Evolutionary conservation across 2,797 vertebrate species (phyloP), one percentile per base, ranked within the genome.

Genomic region (Pseudochaenichthys georgianus): DNA sequence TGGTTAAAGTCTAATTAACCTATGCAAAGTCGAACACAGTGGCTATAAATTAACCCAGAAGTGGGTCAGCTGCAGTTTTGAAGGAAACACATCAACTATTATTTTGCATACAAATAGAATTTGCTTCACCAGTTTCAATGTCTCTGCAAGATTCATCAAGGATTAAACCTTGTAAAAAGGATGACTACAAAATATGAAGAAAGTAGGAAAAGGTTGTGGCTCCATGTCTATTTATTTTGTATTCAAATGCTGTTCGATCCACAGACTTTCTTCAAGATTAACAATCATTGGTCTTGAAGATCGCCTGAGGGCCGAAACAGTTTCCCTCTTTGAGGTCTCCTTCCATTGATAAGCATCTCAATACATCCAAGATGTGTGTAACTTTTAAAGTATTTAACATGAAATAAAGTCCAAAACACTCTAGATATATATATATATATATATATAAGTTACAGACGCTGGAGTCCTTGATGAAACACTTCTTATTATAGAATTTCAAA

Each of bases 1-100:
- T 3, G 13, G 23, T 73, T 54, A 55, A 75, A 68, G 19, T 11
- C 9, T 42, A 50, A 46, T 51, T 58, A 7, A 41, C 23, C 7
- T 4, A 23, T 41, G 43, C 63, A 61, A 28, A 45, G 42, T 57
- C 58, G 16, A 21, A 6, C 42, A 42, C 42, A 15, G 12, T 28
- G 59, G 12, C 42, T 17, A 4, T 28, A 7, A 12, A 70, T 66
- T 8, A 42, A 67, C n/a, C 1, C 61, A 19, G 51, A 23, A 46
- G 15, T 53, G 60, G 42, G 54, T 42, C 45, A 64, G 9, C 68
- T 12, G 41, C 6, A 3, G 5, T 50, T 75, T 60, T 21, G 13
- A 42, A 17, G 28, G 41, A 70, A 70, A 64, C 47, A 5, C 19
- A 46, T 50, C 47, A 42, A 45, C 11, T 16, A 12, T n/a, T 73